Evolutionary conservation across 2,888 invertebrate species (phyloP).

Genomic region (Melinaea menophilus): DNA sequence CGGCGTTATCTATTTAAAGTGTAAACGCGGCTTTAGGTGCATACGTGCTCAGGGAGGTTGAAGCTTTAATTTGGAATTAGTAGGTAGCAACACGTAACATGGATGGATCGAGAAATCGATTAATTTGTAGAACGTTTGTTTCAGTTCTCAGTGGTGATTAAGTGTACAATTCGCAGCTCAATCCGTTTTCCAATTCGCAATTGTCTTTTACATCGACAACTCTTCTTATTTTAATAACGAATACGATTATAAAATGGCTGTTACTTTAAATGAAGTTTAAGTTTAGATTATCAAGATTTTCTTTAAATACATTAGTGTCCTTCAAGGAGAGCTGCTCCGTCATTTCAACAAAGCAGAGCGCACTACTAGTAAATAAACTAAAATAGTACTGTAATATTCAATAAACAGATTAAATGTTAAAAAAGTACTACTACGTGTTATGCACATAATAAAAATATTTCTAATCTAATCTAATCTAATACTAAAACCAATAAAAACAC

Average conservation of each 20-base stretch:
- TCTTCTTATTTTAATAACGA: neutral
- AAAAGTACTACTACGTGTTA: too few species aligned
- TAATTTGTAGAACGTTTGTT: conserved; percentile 28
- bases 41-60: conserved; percentile 32
- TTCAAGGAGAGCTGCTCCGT: conserved; percentile 7
- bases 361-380: too few species aligned
- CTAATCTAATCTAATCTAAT: too few species aligned
- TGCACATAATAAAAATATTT: too few species aligned
- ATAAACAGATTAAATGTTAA: too few species aligned
- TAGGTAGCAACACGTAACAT: conserved; percentile 33
- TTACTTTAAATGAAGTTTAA: conserved; percentile 5
- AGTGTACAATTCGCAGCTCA: neutral
- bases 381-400: too few species aligned
- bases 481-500: too few species aligned
- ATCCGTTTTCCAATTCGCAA: neutral
- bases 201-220: neutral
- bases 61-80: conserved; percentile 40
- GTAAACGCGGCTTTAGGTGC: conserved; percentile 35
- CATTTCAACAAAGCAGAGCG: conserved; percentile 7
- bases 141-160: conserved; percentile 22
- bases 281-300: neutral
- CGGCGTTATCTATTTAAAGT: conserved; percentile 31
- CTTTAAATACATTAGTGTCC: neutral
- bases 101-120: conserved; percentile 29
- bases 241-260: neutral